Conservation (phyloP, 2,113 vertebrate species). For the Hemiprocne comata region DNA sequence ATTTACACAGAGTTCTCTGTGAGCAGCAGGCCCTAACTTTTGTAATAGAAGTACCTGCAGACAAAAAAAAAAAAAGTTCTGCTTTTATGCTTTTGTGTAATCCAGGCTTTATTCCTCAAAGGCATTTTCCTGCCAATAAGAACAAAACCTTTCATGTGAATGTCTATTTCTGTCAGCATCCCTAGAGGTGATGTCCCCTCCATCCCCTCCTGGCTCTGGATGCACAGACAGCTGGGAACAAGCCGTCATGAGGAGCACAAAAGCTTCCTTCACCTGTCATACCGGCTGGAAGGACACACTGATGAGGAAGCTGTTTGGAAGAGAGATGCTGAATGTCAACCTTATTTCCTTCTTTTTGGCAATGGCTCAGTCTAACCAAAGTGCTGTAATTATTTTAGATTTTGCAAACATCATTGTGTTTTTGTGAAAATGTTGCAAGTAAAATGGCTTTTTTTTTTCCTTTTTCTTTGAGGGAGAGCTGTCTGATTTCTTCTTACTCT, state of each 20-base stretch:
- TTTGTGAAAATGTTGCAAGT: not conserved
- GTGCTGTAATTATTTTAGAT: not conserved
- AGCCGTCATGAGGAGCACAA: rapidly evolving
- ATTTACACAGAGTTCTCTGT: not conserved
- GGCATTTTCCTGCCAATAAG: not conserved
- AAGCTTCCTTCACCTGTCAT: not conserved
- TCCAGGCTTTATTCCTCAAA: conserved; percentile 49
- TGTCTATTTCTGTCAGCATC: conserved; percentile 8
- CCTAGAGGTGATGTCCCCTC: not conserved
- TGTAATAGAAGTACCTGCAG: not conserved
- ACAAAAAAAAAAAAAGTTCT: not conserved
- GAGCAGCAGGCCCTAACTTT: not conserved
- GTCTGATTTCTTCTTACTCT: not conserved
- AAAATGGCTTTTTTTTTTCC: not conserved
- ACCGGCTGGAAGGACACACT: not conserved
- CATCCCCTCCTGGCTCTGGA: not conserved
- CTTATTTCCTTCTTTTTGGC: not conserved
- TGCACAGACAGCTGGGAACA: not conserved
- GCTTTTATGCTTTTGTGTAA: conserved; percentile 32
- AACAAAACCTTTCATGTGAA: not conserved
- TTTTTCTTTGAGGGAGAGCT: not conserved
- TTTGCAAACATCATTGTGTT: not conserved
- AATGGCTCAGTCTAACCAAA: not conserved
- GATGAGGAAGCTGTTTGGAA: not conserved
- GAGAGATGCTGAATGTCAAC: not conserved